Conservation (phyloP, 23 tunicate genomes). For the Styela plicata region DNA sequence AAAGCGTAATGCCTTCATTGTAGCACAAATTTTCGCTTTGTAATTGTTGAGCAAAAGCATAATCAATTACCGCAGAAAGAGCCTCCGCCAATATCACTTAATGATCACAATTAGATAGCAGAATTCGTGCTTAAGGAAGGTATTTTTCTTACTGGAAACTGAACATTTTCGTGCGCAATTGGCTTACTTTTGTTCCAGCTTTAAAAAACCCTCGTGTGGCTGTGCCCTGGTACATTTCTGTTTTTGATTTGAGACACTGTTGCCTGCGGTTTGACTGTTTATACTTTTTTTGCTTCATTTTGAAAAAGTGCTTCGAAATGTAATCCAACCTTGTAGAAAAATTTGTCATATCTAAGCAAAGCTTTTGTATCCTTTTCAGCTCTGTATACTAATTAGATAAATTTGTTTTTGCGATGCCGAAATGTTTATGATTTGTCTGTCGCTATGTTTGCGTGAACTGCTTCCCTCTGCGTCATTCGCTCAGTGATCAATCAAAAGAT, state of each 20-base stretch:
- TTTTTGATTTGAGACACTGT: neutral
- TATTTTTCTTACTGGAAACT: too few relatives aligned
- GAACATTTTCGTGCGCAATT: too few relatives aligned
- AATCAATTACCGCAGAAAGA: too few relatives aligned
- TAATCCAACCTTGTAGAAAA: neutral
- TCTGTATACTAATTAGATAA: neutral
- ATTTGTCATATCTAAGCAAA: neutral
- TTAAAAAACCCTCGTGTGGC: neutral
- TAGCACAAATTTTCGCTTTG: neutral
- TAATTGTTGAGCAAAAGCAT: neutral
- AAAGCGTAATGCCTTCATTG: neutral
- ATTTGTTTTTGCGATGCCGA: neutral
- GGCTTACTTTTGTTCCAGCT: neutral
- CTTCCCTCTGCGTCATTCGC: neutral
- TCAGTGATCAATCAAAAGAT: neutral
- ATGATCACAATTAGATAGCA: too few relatives aligned
- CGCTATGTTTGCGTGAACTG: neutral
- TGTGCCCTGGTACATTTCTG: neutral
- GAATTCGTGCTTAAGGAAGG: neutral
- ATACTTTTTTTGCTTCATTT: neutral
- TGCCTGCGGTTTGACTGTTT: neutral
- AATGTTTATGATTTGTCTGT: neutral
- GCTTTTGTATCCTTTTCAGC: neutral
- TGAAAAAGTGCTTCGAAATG: neutral
- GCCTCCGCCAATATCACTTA: too few relatives aligned